Evolutionary conservation across 2,888 invertebrate genomes (phyloP), one percentile per base, ranked within the genome.

Genomic region (Plusia festucae): DNA sequence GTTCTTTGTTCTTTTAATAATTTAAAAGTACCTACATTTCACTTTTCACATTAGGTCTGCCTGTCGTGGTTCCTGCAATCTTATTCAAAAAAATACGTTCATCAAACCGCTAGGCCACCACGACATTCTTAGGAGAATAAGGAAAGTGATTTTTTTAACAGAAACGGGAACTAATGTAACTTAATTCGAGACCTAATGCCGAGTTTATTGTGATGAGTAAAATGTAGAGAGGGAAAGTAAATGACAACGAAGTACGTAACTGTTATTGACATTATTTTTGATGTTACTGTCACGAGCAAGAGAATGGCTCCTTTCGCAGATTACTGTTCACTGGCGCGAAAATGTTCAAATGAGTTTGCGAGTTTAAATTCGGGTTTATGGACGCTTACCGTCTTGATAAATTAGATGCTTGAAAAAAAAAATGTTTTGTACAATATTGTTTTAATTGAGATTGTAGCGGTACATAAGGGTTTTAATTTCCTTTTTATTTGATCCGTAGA

Each of bases 221-320:
- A n/a, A 15, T 3, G 34, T 13, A 82, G 80, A 77, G 73, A 83
- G 82, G 77, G 79, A 85, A 79, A 81, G 80, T 66, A 74, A 82
- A 80, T 70, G 70, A 75, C 68, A 79, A 75, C 74, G 70, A 76
- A 78, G 78, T 78, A 71, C 74, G 64, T 74, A 81, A 82, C 81
- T 81, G 81, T 82, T 85, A 82, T 86, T 81, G 84, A 82, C 82
- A 81, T 85, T 82, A 85, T 84, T 84, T 85, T 82, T 84, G 82
- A 85, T 86, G 83, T 85, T 81, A 76, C 78, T 74, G 84, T 87
- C 83, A 83, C 79, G 76, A 81, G 61, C 78, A 76, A 73, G 70
- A 71, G 69, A 83, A 83, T 79, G 61, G 76, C 64, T 71, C 59
- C 73, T 78, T 70, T 79, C 40, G 62, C 78, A 79, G 81, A 81